Conservation (phyloP, 2,888 invertebrate species). For the Mythimna pallens region DNA sequence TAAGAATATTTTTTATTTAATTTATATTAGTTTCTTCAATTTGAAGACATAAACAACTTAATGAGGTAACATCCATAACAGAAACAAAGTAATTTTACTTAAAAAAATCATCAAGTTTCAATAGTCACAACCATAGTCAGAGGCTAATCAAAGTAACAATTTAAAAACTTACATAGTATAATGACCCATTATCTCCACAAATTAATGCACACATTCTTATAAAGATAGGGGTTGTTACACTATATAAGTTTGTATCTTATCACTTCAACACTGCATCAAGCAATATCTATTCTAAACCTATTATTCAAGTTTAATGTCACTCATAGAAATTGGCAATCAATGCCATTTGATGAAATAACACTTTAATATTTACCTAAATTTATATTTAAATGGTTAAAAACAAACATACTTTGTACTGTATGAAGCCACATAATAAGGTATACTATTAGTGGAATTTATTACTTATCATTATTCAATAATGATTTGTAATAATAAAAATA, state of each 20-base stretch:
- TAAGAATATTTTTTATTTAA: conserved; percentile 28
- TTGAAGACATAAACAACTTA: conserved; percentile 19
- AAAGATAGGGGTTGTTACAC: background rate
- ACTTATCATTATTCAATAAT: conserved; percentile 44
- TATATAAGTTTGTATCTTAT: background rate
- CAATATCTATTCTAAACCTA: background rate
- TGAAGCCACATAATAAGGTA: conserved; percentile 26
- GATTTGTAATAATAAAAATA: conserved; percentile 23
- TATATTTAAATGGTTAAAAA: conserved; percentile 51
- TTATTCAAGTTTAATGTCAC: conserved; percentile 7
- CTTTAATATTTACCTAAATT: conserved; percentile 44
- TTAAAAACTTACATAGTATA: background rate
- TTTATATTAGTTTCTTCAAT: conserved; percentile 7
- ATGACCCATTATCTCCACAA: background rate
- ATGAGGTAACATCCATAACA: background rate
- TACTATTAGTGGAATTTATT: conserved; percentile 27
- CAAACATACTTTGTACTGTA: conserved; percentile 1
- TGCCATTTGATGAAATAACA: conserved; percentile 32
- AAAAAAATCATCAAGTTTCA: conserved; percentile 51
- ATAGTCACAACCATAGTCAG: background rate
- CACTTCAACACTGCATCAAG: background rate
- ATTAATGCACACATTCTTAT: background rate
- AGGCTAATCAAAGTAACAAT: background rate
- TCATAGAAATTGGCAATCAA: conserved; percentile 47
- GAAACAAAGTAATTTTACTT: conserved; percentile 42